Conservation (phyloP, 2,888 invertebrate species). For the Carpatolechia fugitivella region DNA sequence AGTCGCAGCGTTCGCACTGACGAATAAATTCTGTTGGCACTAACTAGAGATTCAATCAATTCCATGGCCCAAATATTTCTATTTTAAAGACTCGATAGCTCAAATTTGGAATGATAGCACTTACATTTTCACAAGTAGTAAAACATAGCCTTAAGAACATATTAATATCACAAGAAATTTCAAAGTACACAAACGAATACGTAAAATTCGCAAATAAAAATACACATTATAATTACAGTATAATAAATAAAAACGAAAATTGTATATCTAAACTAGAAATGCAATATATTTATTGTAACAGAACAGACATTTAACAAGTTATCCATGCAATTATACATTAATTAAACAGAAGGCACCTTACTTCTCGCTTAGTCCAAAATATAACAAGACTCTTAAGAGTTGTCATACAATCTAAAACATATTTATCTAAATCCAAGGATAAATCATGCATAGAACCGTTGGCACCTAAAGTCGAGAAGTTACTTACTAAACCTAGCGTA, state of each 20-base stretch:
- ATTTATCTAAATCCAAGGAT: slow-evolving; percentile 63
- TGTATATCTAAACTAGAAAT: slow-evolving; percentile 76
- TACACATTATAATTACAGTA: slow-evolving; percentile 70
- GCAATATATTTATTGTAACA: slow-evolving; percentile 67
- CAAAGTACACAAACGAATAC: slow-evolving; percentile 65
- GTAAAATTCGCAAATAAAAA: slow-evolving; percentile 68
- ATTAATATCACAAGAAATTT: slow-evolving; percentile 77
- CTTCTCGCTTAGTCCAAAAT: slow-evolving; percentile 38
- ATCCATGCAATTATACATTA: slow-evolving; percentile 58
- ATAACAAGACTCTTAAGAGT: slow-evolving; percentile 25
- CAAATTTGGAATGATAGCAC: slow-evolving; percentile 52
- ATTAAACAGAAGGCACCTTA: slow-evolving; percentile 57
- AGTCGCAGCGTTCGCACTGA: slow-evolving; percentile 49
- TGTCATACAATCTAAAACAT: slow-evolving; percentile 52
- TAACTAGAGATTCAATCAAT: slow-evolving; percentile 59
- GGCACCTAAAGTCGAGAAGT: slow-evolving; percentile 40
- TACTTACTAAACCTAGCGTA: slow-evolving; percentile 52
- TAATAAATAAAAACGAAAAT: slow-evolving; percentile 73
- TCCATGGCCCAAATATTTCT: slow-evolving; percentile 22
- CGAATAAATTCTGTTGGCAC: slow-evolving; percentile 67
- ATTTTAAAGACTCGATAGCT: not conserved
- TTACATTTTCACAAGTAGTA: slow-evolving; percentile 49
- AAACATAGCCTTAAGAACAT: slow-evolving; percentile 61
- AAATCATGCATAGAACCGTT: slow-evolving; percentile 65
- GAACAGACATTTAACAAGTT: slow-evolving; percentile 58